A percentile compares a stretch with the other conserved stretches of the same genome.
These are phyloP conservation scores for Brenthis ino DNA, from an alignment of 2,888 invertebrate genomes.

Conservation along the genomic window DNA sequence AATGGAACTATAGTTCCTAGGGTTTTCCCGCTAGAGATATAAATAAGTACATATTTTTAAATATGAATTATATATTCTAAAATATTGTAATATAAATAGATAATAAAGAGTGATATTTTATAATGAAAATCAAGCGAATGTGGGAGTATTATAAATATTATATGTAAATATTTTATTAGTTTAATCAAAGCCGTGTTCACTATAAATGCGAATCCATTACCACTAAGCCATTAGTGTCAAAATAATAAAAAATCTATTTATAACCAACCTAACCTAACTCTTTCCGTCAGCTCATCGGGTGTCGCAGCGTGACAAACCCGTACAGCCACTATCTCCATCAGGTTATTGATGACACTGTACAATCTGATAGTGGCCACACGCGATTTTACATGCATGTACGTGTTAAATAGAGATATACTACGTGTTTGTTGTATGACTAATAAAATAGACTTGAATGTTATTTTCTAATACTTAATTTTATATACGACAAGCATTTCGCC, in stretches of 20 bases:
- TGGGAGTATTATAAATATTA: too few relatives aligned
- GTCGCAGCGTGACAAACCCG: constrained; percentile 17
- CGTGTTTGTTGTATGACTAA: background rate
- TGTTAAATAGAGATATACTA: constrained; percentile 9
- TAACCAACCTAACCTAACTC: constrained; percentile 21
- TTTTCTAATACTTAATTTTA: background rate
- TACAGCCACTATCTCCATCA: constrained; percentile 27
- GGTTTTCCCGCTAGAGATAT: too few relatives aligned
- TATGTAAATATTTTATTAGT: background rate
- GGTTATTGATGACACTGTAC: constrained; percentile 29
- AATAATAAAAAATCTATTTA: constrained; percentile 1
- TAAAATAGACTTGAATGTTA: constrained; percentile 6
- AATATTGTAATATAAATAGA: too few relatives aligned
- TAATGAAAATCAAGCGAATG: too few relatives aligned
- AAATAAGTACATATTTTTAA: too few relatives aligned
- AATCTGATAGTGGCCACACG: constrained; percentile 24
- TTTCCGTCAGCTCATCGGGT: constrained; percentile 29
- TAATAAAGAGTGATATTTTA: too few relatives aligned
- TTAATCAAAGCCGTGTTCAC: too few relatives aligned
- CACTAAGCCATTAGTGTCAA: background rate
- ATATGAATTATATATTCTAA: too few relatives aligned
- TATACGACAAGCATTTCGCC: too few relatives aligned
- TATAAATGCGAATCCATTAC: too few relatives aligned
- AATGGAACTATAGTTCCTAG: too few relatives aligned
- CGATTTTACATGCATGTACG: constrained; percentile 16